Evolutionary conservation across 2,888 invertebrate genomes (phyloP), one percentile per base, ranked within the genome.

Genomic region (Melanotus villosus): DNA sequence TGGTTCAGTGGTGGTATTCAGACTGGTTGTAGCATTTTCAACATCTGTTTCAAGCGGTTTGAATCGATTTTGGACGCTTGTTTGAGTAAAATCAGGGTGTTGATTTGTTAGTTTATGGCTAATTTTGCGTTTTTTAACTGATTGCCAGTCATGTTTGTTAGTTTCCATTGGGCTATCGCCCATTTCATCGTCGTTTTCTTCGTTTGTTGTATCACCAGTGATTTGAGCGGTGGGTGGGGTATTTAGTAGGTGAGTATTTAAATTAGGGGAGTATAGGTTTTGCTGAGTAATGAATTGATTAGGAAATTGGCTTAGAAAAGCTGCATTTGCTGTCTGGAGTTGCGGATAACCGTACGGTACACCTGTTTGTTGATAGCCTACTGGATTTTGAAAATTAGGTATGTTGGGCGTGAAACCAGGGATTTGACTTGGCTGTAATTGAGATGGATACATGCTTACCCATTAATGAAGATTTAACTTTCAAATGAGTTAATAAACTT

Each of bases 341-440:
- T 52, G 52, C 52, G 52, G 52, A 16, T 32, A 52, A 52, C 30
- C 47, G 26, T 43, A 43, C 3, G 43, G 43, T 43, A 43, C 43
- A 43, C 43, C 43, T 43, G 43, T 12, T 12, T 43, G 43, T 43
- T 43, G 43, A 16, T 5, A 43, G 43, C 14, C 4, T 43, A 43
- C 43, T 43, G 43, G 18, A 43, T 43, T 43, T 43, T 43, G 43
- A 43, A 43, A 19, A 10, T 43, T 43, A 43, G 18, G 7, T 43
- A 19, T 12, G 10, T 43, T 43, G 2, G 19, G 43, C 7, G 43
- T 43, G 18, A 43, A 43, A 14, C 43, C 43, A 19, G 43, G 18
- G 2, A 43, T 18, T 43, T 43, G 3, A 43, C 14, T 43, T 43
- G 43, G 19, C 43, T 43, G 16, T 6, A 43, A 16, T 43, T 43